These are phyloP conservation scores for Yponomeuta malinellus DNA, from an alignment of 2,888 invertebrate species.

Conservation along the genomic window DNA sequence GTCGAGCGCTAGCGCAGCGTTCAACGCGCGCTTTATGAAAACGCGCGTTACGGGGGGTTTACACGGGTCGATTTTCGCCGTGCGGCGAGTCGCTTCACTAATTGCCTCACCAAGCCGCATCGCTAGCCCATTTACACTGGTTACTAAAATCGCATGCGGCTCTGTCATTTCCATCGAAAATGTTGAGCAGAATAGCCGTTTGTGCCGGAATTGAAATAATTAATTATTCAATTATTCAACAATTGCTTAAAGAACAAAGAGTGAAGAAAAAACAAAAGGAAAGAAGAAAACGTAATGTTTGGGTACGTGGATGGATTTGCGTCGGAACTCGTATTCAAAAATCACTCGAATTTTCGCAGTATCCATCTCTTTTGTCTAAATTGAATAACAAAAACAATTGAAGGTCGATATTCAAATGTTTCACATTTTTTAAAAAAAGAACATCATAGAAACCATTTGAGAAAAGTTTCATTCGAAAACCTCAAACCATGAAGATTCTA, in stretches of 20 bases:
- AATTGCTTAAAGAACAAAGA: slow-evolving; percentile 23
- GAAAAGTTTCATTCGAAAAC: no score
- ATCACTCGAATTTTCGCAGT: no score
- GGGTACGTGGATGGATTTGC: slow-evolving; percentile 27
- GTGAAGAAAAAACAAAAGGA: slow-evolving; percentile 28
- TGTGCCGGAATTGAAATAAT: slow-evolving; percentile 22
- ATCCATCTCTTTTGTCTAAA: no score
- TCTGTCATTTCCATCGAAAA: slow-evolving; percentile 33
- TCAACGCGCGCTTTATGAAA: no score
- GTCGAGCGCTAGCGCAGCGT: no score
- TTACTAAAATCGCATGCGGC: slow-evolving; percentile 38
- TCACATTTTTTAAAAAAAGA: no score
- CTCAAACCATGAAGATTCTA: no score
- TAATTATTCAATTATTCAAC: slow-evolving; percentile 20
- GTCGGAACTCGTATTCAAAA: no score
- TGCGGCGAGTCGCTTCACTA: slow-evolving; percentile 8
- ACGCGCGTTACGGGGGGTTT: neutral
- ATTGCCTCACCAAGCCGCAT: slow-evolving; percentile 27
- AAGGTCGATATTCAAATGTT: no score
- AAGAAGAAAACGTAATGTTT: slow-evolving; percentile 27
- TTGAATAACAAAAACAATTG: no score
- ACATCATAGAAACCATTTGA: no score
- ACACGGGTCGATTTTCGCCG: slow-evolving; percentile 9
- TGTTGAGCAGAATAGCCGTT: slow-evolving; percentile 22
- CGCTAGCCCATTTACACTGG: slow-evolving; percentile 31